phyloP scores from a whole-genome alignment of 2,113 vertebrate genomes.

The Pituophis catenifer region DNA sequence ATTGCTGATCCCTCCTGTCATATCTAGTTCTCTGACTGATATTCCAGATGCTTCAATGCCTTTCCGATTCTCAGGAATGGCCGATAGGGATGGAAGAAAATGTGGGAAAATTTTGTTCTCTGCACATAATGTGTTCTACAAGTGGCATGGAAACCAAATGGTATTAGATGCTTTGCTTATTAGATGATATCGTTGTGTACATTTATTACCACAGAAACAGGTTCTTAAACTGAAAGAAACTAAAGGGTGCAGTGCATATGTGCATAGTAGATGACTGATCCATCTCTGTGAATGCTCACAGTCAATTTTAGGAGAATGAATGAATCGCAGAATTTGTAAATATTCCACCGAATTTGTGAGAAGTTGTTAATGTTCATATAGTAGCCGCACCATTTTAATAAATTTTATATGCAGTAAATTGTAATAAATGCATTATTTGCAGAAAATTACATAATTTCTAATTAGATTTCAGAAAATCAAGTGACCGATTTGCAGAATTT shows the following conservation, averaged over 20 bases:
- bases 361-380: background rate
- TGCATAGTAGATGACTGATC: background rate
- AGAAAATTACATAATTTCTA: background rate
- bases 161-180: constrained; percentile 46
- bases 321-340: background rate
- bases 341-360: background rate
- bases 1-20: background rate
- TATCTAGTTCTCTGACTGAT: background rate
- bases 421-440: background rate
- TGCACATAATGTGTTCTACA: background rate
- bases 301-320: background rate
- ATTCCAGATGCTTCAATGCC: background rate
- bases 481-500: constrained; percentile 3
- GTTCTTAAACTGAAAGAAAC: constrained; percentile 26
- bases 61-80: background rate
- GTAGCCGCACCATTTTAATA: background rate
- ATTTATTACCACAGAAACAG: constrained; percentile 52
- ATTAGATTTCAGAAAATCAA: background rate
- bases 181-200: constrained; percentile 51
- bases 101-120: background rate
- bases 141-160: background rate
- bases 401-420: background rate
- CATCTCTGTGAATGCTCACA: background rate
- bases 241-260: background rate
- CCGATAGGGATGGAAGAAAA: background rate